Conservation (phyloP, 2,888 invertebrate genomes). For the Latheticus oryzae region DNA sequence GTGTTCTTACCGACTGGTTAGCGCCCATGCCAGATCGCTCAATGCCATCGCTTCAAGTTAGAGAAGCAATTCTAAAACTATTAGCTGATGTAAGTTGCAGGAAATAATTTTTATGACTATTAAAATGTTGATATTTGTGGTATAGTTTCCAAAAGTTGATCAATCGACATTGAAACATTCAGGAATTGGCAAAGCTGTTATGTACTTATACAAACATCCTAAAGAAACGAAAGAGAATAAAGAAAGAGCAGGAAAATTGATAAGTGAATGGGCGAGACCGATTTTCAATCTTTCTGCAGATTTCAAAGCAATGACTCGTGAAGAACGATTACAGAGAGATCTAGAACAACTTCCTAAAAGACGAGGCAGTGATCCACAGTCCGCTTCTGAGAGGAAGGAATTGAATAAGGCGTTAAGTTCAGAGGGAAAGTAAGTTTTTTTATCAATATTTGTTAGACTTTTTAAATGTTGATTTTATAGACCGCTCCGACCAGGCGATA, state of each 20-base stretch:
- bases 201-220: slow-evolving; percentile 99
- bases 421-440: slow-evolving; percentile 69
- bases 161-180: slow-evolving; percentile 93
- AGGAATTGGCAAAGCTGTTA: slow-evolving; percentile 98
- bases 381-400: slow-evolving; percentile 68
- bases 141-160: slow-evolving; percentile 88
- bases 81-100: slow-evolving; percentile 75
- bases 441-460: slow-evolving; percentile 1
- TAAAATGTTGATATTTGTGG: neutral
- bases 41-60: slow-evolving; percentile 92
- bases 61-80: slow-evolving; percentile 86
- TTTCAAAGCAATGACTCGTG: slow-evolving; percentile 90
- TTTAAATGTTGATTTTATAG: slow-evolving; percentile 62
- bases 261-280: slow-evolving; percentile 97
- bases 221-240: slow-evolving; percentile 94
- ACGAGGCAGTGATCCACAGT: slow-evolving; percentile 66
- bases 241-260: slow-evolving; percentile 89
- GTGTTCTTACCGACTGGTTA: slow-evolving; percentile 95
- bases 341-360: slow-evolving; percentile 80
- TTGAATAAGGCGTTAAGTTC: slow-evolving; percentile 74
- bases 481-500: slow-evolving; percentile 89
- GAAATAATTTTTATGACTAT: neutral
- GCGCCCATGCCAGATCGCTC: slow-evolving; percentile 98
- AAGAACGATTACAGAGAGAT: slow-evolving; percentile 94
- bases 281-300: slow-evolving; percentile 96